Evolutionary conservation across 2,888 invertebrate genomes (phyloP).

Genomic region (Sialis lutaria): DNA sequence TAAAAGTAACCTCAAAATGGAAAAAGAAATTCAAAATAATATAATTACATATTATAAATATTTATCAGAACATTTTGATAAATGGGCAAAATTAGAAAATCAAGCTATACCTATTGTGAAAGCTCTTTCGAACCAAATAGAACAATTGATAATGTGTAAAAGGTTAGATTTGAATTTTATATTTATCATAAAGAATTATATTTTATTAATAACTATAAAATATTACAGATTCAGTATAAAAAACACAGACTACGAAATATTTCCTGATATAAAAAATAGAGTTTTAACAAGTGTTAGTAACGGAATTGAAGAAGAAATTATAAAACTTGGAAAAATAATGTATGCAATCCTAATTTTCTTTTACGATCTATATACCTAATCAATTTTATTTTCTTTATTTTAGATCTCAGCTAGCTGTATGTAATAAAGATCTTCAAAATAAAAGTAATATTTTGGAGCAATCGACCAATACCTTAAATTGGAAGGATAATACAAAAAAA

Average conservation of each 20-base stretch:
- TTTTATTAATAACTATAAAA: constrained; percentile 11
- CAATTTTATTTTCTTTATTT: constrained; percentile 9
- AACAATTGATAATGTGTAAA: constrained; percentile 31
- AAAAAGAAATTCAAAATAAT: constrained; percentile 28
- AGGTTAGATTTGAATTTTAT: constrained; percentile 22
- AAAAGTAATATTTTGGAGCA: constrained; percentile 16
- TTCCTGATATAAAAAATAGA: constrained; percentile 25
- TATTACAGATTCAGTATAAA: constrained; percentile 27
- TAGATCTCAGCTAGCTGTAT: constrained; percentile 17
- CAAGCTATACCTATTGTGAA: constrained; percentile 31
- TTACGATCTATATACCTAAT: neutral
- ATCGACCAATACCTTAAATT: constrained; percentile 18
- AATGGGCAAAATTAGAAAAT: constrained; percentile 30
- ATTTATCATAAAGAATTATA: constrained; percentile 9
- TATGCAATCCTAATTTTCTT: constrained; percentile 10
- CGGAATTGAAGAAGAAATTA: constrained; percentile 28
- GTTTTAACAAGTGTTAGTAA: constrained; percentile 25
- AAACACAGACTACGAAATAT: constrained; percentile 28
- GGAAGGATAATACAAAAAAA: constrained; percentile 13
- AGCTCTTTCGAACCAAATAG: constrained; percentile 32
- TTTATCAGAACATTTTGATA: constrained; percentile 30
- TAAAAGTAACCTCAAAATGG: constrained; percentile 7
- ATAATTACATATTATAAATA: constrained; percentile 32
- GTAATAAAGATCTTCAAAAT: constrained; percentile 18
- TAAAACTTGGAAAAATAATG: constrained; percentile 18